Evolutionary conservation across 2,797 vertebrate genomes (phyloP).

Genomic region (Parauchenoglanis punctatus): DNA sequence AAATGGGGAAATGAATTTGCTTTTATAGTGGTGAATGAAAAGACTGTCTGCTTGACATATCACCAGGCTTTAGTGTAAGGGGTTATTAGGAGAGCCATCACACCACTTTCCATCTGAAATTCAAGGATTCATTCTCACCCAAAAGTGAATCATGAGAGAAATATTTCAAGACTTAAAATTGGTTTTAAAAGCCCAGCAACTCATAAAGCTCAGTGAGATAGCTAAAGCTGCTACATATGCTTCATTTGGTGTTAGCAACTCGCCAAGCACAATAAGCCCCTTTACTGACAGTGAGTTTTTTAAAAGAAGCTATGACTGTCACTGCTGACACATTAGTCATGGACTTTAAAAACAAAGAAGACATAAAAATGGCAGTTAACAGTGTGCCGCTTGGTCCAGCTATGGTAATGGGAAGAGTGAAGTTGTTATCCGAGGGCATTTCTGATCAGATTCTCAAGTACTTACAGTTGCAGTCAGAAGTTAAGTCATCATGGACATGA

Average conservation of each 20-base stretch:
- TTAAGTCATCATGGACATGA: too few species aligned
- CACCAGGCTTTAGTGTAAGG: neutral
- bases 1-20: neutral
- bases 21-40: neutral
- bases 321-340: neutral
- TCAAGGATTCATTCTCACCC: neutral
- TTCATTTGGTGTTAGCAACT: neutral
- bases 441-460: neutral
- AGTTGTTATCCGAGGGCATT: neutral
- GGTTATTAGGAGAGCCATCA: neutral
- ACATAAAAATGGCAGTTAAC: neutral
- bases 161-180: neutral
- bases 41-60: neutral
- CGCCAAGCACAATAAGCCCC: neutral
- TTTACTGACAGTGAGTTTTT: neutral
- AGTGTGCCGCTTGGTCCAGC: neutral
- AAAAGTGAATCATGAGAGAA: neutral
- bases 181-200: neutral
- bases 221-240: neutral
- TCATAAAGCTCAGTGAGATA: neutral
- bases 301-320: neutral
- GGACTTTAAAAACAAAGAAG: neutral
- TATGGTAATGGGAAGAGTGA: too few species aligned
- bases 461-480: too few species aligned
- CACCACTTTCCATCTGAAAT: neutral